A percentile compares a stretch with the other conserved stretches of the same genome.
Evolutionary conservation across 2,113 vertebrate species (phyloP).

Genomic region (Serinus canaria): DNA sequence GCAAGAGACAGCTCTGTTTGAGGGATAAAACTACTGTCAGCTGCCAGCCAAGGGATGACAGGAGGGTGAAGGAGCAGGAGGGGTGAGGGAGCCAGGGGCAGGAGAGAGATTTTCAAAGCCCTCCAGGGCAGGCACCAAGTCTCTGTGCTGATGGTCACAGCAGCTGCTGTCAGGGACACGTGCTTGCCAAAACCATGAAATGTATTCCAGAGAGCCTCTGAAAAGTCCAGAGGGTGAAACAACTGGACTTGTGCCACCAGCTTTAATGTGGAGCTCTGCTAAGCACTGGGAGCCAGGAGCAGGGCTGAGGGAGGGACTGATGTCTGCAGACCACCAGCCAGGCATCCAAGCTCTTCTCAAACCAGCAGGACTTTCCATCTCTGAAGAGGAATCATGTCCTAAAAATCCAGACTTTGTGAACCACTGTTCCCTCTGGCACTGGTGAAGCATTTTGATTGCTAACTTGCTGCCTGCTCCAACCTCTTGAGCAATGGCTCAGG

Average conservation of each 20-base stretch:
- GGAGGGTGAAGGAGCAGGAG: background rate
- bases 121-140: background rate
- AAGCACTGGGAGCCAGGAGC: background rate
- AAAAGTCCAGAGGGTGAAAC: background rate
- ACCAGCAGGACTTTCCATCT: background rate
- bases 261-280: background rate
- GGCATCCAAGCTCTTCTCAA: background rate
- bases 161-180: background rate
- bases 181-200: background rate
- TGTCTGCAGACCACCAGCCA: background rate
- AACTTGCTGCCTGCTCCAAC: background rate
- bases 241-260: background rate
- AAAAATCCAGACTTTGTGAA: background rate
- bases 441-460: background rate
- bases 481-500: background rate
- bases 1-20: background rate
- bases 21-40: fast-evolving
- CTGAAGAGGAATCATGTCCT: background rate
- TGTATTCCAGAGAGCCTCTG: background rate
- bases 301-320: background rate
- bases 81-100: background rate
- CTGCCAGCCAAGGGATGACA: background rate
- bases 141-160: background rate
- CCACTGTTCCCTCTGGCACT: background rate
- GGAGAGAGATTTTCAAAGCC: background rate